phyloP scores from a whole-genome alignment of 2,888 invertebrate genomes.

The Stramonita haemastoma region DNA sequence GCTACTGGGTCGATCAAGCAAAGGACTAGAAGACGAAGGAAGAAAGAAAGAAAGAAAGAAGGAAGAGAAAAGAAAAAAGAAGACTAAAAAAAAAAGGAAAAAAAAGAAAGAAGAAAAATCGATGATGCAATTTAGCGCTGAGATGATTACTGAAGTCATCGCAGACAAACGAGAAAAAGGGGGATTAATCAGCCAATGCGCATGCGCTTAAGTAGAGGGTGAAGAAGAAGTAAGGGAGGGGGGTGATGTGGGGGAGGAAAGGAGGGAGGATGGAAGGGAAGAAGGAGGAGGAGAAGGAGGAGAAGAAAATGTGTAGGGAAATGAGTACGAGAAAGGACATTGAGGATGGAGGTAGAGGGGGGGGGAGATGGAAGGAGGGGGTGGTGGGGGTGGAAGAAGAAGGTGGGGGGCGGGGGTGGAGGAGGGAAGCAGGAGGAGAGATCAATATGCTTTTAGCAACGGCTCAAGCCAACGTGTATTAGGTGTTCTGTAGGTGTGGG shows the following conservation, averaged over 20 bases:
- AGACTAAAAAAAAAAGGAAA: too few species aligned
- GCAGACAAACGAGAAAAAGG: too few species aligned
- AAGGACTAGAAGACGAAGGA: too few species aligned
- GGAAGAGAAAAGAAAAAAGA: too few species aligned
- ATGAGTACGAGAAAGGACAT: not conserved
- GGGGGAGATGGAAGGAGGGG: not conserved
- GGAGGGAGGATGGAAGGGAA: not conserved
- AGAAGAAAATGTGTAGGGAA: not conserved
- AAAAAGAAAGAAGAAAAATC: too few species aligned
- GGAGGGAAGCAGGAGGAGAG: not conserved
- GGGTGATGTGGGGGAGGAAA: not conserved
- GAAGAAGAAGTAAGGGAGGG: not conserved
- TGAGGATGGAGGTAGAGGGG: not conserved
- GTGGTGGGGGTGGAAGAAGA: not conserved
- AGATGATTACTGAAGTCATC: too few species aligned
- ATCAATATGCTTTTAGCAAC: not conserved
- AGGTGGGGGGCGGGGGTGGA: not conserved
- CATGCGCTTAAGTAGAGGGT: not conserved
- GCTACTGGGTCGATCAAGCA: too few species aligned
- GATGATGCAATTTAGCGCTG: too few species aligned
- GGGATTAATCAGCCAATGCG: too few species aligned
- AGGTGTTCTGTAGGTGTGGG: too few species aligned
- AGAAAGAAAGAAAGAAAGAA: too few species aligned
- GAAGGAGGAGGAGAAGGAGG: not conserved
- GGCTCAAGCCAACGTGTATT: too few species aligned